Base-by-base conservation (phyloP, 1,140 invertebrate genomes). In the Dendroctonus ponderosae region DNA sequence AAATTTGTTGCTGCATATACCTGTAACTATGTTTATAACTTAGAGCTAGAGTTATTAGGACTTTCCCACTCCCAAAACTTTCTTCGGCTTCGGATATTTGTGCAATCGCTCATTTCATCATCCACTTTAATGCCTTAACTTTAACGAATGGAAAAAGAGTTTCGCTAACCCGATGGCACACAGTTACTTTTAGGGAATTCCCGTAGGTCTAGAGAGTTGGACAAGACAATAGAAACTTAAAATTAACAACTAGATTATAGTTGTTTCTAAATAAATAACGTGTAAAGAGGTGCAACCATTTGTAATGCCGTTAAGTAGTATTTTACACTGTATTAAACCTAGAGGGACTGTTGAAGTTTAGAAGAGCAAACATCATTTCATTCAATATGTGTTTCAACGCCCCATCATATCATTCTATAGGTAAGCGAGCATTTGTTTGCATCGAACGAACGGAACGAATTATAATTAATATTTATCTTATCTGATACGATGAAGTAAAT, bases 161-260 rank as follows among this genome's bases (percentile, higher is more conserved):
- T 11, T 12, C 7, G 11, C 15, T 12, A 26, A 9, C 11, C 9
- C 26, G 6, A 59, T 43, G 42, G 46, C 0, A 48, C 6, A 14
- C 8, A 37, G 38, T 52, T 51, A 14, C 48, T 62, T 7, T 14
- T 62, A 40, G 48, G 44, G 14, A 52, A 61, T 50, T 48, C 11
- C 7, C 8, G 40, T 12, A 56, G 38, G 39, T 44, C 53, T 64
- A 64, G 63, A 41, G 42, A 49, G 63, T 66, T 66, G 58, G 63
- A 42, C 63, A 66, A 66, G 63, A 66, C 63, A 66, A 66, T 66
- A 66, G 63, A 43, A 51, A 64, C 15, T 58, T 58, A 66, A 58
- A 44, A 46, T 53, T 63, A 53, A 54, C 61, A 43, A 39, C 38
- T 58, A 66, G 63, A 66, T 57, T 51, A 58, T 26, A 26, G 26